Conservation (phyloP, 2,113 vertebrate genomes). For the Ciconia maguari region DNA sequence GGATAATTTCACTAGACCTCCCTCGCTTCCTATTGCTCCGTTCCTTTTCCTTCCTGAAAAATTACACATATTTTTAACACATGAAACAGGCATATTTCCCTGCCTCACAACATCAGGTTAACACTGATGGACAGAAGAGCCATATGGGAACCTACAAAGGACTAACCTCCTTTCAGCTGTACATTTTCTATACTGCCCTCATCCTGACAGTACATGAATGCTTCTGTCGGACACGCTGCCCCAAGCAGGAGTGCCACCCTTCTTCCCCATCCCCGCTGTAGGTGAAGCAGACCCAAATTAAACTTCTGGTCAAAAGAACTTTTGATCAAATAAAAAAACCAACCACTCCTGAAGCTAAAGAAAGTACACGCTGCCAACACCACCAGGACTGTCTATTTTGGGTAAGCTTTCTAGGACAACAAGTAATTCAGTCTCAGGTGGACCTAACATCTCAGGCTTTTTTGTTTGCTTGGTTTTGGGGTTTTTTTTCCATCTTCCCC, state of each 20-base stretch:
- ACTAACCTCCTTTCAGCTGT: background rate
- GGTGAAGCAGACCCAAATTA: background rate
- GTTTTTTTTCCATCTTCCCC: no score
- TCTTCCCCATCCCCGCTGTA: rapidly evolving
- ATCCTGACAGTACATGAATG: rapidly evolving
- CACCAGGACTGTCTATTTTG: background rate
- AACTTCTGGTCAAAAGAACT: background rate
- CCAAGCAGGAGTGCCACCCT: background rate
- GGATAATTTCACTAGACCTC: background rate
- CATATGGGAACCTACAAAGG: background rate
- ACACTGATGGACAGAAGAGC: background rate
- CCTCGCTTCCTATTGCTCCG: background rate
- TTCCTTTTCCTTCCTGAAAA: background rate
- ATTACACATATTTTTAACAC: background rate
- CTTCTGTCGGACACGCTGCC: background rate
- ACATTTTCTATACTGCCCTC: rapidly evolving
- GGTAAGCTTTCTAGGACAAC: background rate
- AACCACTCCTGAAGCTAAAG: background rate
- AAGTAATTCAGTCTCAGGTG: background rate
- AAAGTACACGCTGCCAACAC: background rate
- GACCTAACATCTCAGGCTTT: background rate
- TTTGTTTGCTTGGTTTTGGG: background rate
- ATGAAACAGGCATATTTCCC: background rate
- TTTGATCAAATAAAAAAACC: background rate
- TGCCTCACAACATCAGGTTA: background rate